Percentiles rank a stretch among this genome's conserved stretches.
These are phyloP conservation scores for Telmatherina bonti DNA, from an alignment of 2,797 vertebrate species.

Conservation along the genomic window DNA sequence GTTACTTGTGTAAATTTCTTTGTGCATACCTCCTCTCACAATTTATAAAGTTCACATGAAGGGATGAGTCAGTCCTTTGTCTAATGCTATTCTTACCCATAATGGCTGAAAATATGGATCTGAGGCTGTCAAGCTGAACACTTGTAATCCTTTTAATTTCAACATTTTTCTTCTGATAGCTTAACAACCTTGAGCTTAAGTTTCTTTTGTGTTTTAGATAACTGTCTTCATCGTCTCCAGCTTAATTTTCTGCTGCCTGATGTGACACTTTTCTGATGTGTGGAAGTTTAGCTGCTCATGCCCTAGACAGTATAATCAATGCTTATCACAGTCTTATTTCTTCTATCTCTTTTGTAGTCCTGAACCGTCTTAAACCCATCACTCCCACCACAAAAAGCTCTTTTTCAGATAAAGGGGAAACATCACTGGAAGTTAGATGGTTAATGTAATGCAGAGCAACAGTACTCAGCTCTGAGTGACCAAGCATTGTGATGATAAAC, in stretches of 20 bases:
- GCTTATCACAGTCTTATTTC: slow-evolving; percentile 29
- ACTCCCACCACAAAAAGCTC: slow-evolving; percentile 32
- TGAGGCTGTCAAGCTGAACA: background rate
- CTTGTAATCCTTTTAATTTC: background rate
- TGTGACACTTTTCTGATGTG: background rate
- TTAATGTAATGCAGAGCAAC: background rate
- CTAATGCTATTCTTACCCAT: background rate
- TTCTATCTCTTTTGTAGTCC: slow-evolving; percentile 8
- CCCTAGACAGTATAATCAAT: slow-evolving; percentile 8
- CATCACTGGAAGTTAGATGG: slow-evolving; percentile 29
- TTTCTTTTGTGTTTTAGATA: background rate
- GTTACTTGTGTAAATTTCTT: background rate
- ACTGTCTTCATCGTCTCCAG: background rate
- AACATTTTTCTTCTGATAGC: background rate
- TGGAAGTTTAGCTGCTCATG: background rate
- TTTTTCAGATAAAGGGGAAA: slow-evolving; percentile 32
- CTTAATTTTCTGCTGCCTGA: background rate
- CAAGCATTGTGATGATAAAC: background rate
- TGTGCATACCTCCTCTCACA: background rate
- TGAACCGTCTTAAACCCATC: slow-evolving; percentile 27
- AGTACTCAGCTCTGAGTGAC: slow-evolving; percentile 17
- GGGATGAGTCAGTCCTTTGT: background rate
- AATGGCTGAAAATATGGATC: background rate
- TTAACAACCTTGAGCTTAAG: background rate
- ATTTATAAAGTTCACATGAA: background rate